Base-by-base conservation (phyloP, 2,113 vertebrate genomes). In the Bubo scandiacus region DNA sequence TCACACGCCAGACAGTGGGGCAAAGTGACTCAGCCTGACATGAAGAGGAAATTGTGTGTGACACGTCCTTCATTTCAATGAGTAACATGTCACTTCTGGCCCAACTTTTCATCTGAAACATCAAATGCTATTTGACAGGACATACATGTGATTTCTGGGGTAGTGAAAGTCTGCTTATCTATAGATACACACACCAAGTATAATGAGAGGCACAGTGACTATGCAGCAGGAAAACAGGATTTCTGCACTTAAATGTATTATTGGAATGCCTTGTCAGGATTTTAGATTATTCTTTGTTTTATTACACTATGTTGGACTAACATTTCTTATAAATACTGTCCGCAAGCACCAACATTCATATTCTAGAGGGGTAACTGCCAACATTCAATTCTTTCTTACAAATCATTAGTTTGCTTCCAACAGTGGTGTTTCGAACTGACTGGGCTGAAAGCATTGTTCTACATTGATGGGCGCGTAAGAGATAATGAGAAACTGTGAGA, bases 1-100 rank as follows among this genome's bases (percentile, higher is more conserved):
- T 96, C 89, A 79, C 87, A 94, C 13, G 80, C 92, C 73, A 94
- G 91, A 40, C 20, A 7, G 59, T 19, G 57, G 88, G 94, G 73
- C 80, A 94, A 90, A 94, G 86, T 62, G 78, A 93, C 86, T 89
- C 82, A 73, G 17, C 65, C 74, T 75, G 94, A 95, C 63, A 40
- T 6, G 8, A 77, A 63, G 54, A 96, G 86, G 85, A 92, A 97
- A 97, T 92, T 55, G 47, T 58, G 68, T 96, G 55, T 96, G 97
- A 96, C 93, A 25, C 81, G 94, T 95, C 97, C 97, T 97, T 97
- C 96, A 40, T 91, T 95, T 90, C 85, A 81, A 80, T 81, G 93
- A 96, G 93, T 83, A 95, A 77, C 17, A 0, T 88, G 96, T 95
- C 96, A 89, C 92, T 96, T 85, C 94, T 92, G 85, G 80, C 77